Conservation (phyloP, 2,113 vertebrate genomes). For the Atrichornis clamosus region DNA sequence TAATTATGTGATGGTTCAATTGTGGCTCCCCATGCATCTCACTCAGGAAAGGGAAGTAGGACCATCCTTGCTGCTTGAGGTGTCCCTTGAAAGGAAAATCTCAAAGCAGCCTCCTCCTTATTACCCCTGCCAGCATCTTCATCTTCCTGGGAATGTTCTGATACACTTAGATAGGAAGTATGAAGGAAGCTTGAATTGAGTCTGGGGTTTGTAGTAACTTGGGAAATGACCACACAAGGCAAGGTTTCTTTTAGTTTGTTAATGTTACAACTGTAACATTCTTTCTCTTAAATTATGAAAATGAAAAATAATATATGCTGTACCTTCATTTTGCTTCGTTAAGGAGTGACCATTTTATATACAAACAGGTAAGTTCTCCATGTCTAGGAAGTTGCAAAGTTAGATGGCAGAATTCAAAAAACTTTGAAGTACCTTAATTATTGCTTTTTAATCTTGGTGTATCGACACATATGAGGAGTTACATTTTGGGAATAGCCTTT, state of each 20-base stretch:
- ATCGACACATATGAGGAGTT: neutral
- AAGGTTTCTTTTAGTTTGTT: neutral
- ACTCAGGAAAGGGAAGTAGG: neutral
- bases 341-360: neutral
- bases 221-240: neutral
- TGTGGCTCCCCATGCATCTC: neutral
- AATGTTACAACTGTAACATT: neutral
- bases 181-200: neutral
- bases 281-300: neutral
- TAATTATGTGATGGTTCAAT: fast-evolving
- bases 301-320: neutral
- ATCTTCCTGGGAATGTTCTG: neutral
- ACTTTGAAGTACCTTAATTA: neutral
- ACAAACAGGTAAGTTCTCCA: neutral
- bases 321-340: neutral
- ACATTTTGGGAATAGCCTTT: neutral
- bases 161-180: neutral
- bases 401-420: neutral
- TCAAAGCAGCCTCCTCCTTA: neutral
- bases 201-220: neutral
- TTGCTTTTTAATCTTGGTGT: neutral
- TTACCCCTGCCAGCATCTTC: neutral
- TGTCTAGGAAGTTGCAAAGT: neutral
- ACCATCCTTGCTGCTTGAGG: neutral
- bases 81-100: neutral